Base-by-base conservation (phyloP, 2,113 vertebrate species). In the Setophaga petechia region DNA sequence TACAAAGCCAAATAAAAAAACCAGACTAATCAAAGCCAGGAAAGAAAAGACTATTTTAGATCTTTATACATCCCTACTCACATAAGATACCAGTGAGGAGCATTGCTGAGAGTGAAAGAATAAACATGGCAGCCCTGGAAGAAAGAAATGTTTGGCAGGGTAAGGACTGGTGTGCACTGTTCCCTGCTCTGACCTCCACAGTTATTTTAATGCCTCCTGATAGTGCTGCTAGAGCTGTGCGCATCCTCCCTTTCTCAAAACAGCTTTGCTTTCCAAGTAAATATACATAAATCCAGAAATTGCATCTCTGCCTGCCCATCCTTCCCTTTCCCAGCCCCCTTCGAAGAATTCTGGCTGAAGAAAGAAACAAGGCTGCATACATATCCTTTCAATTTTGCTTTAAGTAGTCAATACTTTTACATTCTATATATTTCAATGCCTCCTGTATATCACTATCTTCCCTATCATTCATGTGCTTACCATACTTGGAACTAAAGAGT, bases 151-250 rank as follows among this genome's bases (percentile, higher is more conserved):
- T 31, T 73, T 58, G 63, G n/a, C 43, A 77, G 11, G n/a, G 16
- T 76, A 54, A 63, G 43, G 28, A 44, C 1, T 27, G 17, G 18
- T 33, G 20, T 10, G 15, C 12, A 37, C n/a, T 5, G 1, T 9
- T 28, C 8, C 21, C 9, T 5, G 10, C 7, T 6, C 8, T 2
- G 1, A 28, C 10, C 30, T 23, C 4, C 27, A 11, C 43, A 15
- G 6, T 19, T 85, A 37, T 59, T 63, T 69, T 82, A 57, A 55
- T 73, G 58, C 78, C 33, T 89, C 49, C 39, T 85, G 61, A 76
- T 63, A 54, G 2, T 8, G 18, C 39, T 87, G 39, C 23, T 35
- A 43, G 41, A 72, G 39, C 43, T 75, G 35, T 25, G 21, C 15
- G 44, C 51, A 67, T 58, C 51, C 59, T 66, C 23, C 15, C 12